Conservation (phyloP, 2,113 vertebrate genomes). For the Lathamus discolor region DNA sequence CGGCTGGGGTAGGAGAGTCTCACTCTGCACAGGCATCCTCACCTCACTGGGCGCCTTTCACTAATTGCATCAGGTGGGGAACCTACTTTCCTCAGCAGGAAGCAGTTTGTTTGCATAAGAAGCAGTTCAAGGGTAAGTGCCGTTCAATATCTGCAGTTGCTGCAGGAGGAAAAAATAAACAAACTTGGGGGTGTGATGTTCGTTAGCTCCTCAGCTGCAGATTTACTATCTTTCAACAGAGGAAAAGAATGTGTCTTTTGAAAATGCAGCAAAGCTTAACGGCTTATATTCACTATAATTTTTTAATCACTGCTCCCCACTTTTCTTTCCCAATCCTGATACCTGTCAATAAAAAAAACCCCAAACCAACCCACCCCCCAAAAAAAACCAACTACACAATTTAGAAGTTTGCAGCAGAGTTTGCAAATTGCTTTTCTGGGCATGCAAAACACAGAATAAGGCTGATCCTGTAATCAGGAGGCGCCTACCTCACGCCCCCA, state of each 20-base stretch:
- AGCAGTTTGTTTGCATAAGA: background rate
- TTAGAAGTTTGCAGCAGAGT: background rate
- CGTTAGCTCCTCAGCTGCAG: background rate
- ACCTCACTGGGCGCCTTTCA: accelerated
- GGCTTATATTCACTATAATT: background rate
- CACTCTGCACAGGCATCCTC: background rate
- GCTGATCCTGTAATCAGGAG: background rate
- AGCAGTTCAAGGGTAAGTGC: background rate
- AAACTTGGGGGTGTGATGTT: background rate
- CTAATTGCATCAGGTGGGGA: background rate
- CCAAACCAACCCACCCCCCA: background rate
- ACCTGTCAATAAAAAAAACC: background rate
- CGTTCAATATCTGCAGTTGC: background rate
- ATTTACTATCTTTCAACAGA: background rate
- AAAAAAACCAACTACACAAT: accelerated
- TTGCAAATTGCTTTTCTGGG: background rate
- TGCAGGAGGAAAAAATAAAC: background rate
- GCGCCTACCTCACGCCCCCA: accelerated
- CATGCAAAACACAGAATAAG: background rate
- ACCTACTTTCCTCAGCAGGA: background rate
- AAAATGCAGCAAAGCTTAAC: background rate
- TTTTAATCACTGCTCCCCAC: background rate
- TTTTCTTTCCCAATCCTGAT: background rate
- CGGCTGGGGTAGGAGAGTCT: accelerated
- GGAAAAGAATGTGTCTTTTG: background rate